Evolutionary conservation across 2,113 vertebrate species (phyloP), one percentile per base, ranked within the genome.

Genomic region (Pangasianodon gigas): DNA sequence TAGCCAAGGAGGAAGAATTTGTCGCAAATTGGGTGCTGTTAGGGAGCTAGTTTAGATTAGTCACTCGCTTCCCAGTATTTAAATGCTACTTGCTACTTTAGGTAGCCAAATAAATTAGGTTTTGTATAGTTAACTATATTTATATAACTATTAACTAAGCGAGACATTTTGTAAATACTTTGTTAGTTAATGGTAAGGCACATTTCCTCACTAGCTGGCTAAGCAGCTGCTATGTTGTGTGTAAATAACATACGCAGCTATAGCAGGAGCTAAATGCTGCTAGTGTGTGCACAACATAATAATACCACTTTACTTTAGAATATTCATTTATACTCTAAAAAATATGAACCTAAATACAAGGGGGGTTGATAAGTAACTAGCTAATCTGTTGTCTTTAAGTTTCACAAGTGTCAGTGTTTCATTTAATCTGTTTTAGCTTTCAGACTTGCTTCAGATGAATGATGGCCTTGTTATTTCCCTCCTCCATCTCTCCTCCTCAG

Each of bases 1-100:
- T 32, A 51, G 29, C 26, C 29, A 69, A 86, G 62, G 29, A 69
- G 41, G 62, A 84, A 84, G 32, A 44, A 44, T 83, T 84, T 62
- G 82, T 26, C 46, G 62, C 62, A 86, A 69, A 69, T 32, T 32
- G 84, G 84, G 84, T 86, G 84, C 14, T 83, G 81, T 65, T 85
- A 8, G 41, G 21, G 41, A 51, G 84, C 41, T 67, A 62, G 83
- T n/a, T 69, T 37, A 86, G 62, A n/a, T 69, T 71, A 86, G 9
- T 5, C 46, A 19, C 26, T 85, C 14, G 58, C 29, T 85, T 86
- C 21, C 21, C 14, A 24, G 9, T 46, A 1, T 84, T 62, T 84
- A 62, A 44, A 46, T 16, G 5, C 2, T 4, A 16, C 8, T 44
- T 62, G 10, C 37, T 37, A 37, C 37, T 37, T 62, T 7, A 29